Conservation (phyloP, 2,888 invertebrate species). For the Oligia strigilis region DNA sequence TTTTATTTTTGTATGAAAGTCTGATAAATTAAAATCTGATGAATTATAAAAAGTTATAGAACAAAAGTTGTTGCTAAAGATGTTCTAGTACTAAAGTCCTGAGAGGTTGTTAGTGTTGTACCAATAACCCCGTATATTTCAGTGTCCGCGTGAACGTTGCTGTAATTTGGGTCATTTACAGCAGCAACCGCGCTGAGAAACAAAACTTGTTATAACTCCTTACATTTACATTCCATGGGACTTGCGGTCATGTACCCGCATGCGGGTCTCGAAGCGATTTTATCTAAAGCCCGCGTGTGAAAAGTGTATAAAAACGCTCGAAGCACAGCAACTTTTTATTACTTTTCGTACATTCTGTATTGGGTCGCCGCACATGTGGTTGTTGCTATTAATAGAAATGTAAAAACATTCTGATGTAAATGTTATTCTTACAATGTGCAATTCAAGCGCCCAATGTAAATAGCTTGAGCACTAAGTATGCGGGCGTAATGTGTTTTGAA, state of each 20-base stretch:
- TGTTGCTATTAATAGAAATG: neutral
- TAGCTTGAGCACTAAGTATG: constrained; percentile 4
- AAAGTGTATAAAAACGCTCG: neutral
- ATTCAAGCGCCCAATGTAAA: neutral
- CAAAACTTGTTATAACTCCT: neutral
- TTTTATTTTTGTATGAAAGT: no score
- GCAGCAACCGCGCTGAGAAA: neutral
- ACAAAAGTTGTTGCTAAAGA: no score
- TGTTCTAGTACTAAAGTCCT: no score
- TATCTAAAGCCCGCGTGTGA: neutral
- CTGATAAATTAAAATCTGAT: no score
- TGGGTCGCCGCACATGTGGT: no score
- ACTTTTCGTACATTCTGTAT: neutral
- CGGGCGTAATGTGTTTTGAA: constrained; percentile 23
- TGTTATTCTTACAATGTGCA: neutral
- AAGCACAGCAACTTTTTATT: neutral
- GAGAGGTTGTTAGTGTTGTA: no score
- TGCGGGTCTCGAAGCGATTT: neutral
- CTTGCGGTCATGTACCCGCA: neutral
- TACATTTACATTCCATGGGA: neutral
- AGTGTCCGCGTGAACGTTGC: no score
- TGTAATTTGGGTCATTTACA: neutral
- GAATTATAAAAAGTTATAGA: no score
- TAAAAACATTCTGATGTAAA: neutral
- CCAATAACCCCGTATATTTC: neutral